Percentiles rank a stretch among this genome's conserved stretches.
These are phyloP conservation scores for Rhabdophis nuchalis DNA, from an alignment of 2,797 vertebrate genomes.

Conservation along the genomic window DNA sequence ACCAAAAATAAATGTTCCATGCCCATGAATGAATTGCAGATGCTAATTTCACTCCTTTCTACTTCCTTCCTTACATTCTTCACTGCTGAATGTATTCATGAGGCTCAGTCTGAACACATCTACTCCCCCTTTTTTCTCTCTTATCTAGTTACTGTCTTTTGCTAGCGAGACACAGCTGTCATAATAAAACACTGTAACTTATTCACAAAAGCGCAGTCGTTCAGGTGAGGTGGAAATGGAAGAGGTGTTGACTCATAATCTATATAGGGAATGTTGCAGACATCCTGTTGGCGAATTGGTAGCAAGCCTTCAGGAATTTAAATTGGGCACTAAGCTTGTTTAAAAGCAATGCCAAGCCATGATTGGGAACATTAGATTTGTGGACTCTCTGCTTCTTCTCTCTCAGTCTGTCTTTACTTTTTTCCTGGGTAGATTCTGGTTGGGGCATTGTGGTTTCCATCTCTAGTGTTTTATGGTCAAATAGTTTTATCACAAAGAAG, in stretches of 20 bases:
- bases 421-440: not conserved
- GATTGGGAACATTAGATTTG: not conserved
- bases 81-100: constrained; percentile 67
- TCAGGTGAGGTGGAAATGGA: constrained; percentile 31
- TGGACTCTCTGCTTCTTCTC: not conserved
- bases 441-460: not conserved
- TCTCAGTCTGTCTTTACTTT: not conserved
- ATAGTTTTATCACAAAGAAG: not conserved
- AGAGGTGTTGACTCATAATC: constrained; percentile 3
- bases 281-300: not conserved
- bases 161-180: constrained; percentile 43
- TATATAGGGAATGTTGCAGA: not conserved
- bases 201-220: constrained; percentile 35
- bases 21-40: constrained; percentile 61
- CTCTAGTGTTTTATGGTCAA: not conserved
- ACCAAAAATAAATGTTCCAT: constrained; percentile 54
- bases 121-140: constrained; percentile 28
- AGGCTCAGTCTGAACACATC: constrained; percentile 45
- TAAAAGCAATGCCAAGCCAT: not conserved
- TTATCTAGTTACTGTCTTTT: constrained; percentile 34
- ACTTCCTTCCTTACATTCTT: constrained; percentile 53
- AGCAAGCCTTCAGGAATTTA: not conserved
- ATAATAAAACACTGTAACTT: constrained; percentile 52
- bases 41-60: constrained; percentile 59
- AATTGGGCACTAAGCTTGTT: not conserved